Conservation (phyloP, 2,113 vertebrate genomes). For the Herpetotheres cachinnans region DNA sequence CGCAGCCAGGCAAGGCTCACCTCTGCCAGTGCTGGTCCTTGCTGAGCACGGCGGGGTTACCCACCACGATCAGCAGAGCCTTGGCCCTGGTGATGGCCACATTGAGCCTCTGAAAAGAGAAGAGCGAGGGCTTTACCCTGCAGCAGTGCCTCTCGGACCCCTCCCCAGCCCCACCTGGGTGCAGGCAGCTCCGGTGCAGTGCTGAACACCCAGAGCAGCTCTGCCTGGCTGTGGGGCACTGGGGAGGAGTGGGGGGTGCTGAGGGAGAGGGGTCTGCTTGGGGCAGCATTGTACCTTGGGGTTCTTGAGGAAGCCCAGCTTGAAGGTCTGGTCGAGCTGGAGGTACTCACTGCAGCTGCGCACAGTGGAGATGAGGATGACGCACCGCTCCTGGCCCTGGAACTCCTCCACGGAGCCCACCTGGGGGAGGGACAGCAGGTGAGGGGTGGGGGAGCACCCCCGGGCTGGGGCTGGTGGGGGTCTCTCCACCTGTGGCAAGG, state of each 20-base stretch:
- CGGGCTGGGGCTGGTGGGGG: neutral
- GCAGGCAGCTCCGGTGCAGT: neutral
- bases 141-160: rapidly evolving
- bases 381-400: conserved; percentile 90
- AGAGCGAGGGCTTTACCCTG: neutral
- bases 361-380: conserved; percentile 90
- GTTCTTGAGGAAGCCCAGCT: conserved; percentile 91
- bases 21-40: conserved; percentile 79
- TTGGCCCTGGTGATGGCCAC: conserved; percentile 94
- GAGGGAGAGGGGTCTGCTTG: rapidly evolving
- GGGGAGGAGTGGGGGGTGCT: neutral
- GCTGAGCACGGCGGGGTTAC: conserved; percentile 84
- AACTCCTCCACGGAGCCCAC: conserved; percentile 96
- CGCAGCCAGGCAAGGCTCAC: conserved; percentile 61
- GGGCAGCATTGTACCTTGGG: conserved; percentile 76
- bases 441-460: neutral
- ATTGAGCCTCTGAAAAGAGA: conserved; percentile 84
- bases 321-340: conserved; percentile 77
- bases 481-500: rapidly evolving
- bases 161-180: neutral
- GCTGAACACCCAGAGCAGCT: neutral
- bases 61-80: conserved; percentile 89
- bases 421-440: conserved; percentile 55
- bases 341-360: conserved; percentile 79
- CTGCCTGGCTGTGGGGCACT: neutral